Base-by-base conservation (phyloP, 2,797 vertebrate species). In the Bryconaethiops microstoma region DNA sequence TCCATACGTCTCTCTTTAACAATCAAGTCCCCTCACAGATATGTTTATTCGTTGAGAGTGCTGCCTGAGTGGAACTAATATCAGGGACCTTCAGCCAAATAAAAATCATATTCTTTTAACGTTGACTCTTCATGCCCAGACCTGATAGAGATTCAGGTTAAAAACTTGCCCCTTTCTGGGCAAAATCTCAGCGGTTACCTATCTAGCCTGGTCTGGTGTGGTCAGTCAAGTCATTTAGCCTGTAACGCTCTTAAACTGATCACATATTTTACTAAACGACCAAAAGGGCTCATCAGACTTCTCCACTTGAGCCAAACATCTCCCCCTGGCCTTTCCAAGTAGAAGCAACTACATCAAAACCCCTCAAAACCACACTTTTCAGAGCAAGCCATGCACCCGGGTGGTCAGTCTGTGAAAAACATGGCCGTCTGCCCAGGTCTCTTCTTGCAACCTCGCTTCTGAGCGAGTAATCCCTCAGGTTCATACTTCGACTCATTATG, bases 371-470 rank as follows among this genome's bases (percentile, higher is more conserved):
- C 35, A 74, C n/a, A 73, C 16, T 77, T 54, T 50, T 83, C 55
- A 54, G 71, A 85, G 48, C 42, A 74, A 23, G 10, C 59, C 72
- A 39, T 10, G 17, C 13, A 45, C 71, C 78, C 59, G 72, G 83
- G 55, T 50, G 76, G 80, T 74, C 80, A 81, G 69, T 79, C 62
- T 29, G 68, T 19, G 17, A 77, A 69, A 79, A 77, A 79, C 63
- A 77, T 87, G 86, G 82, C 80, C 17, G 63, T 57, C 63, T 80
- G 73, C 82, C 84, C 82, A 65, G 78, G 70, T 68, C 82, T 87
- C 76, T 48, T 81, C 78, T 78, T 79, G 76, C 65, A 78, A 84
- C 50, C 63, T 75, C 71, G 12, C 78, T 76, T 83, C 79, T 76
- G 77, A 63, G 77, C 39, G 35, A 81, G 73, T 62, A 83, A 81